Conservation (phyloP, 2,113 vertebrate species). For the rabbit (Oryctolagus cuniculus) region mOryCun1.1 NC_091440.1:10873001-10873500, state of each 20-base stretch:
- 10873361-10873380: background rate
- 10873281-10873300: constrained; percentile 2
- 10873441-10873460: background rate
- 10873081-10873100: constrained; percentile 8
- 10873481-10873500: background rate
- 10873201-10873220: background rate
- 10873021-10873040: background rate
- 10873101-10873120: background rate
- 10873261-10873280: constrained; percentile 4
- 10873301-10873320: constrained; percentile 48
- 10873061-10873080: background rate
- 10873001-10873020: background rate
- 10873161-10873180: constrained; percentile 16
- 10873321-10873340: background rate
- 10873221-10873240: background rate
- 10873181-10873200: constrained; percentile 13
- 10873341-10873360: background rate
- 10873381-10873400: background rate
- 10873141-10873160: background rate
- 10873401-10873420: background rate
- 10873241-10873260: background rate
- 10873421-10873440: background rate
- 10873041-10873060: background rate
- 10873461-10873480: background rate
- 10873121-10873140: background rate